Conservation (phyloP, 2,888 invertebrate genomes). For the Amphipoea oculea region DNA sequence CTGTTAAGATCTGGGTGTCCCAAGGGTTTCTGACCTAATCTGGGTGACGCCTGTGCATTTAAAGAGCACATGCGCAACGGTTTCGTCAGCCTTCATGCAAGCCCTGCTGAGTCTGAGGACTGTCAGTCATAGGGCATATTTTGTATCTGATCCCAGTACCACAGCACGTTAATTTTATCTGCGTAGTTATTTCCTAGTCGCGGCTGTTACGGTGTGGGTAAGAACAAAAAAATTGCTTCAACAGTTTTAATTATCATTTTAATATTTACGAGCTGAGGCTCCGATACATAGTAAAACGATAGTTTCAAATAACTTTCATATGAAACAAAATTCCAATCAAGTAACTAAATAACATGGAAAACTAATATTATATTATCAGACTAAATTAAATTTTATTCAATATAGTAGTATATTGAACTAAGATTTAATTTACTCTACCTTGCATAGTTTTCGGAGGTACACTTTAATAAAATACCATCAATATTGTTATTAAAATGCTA, state of each 20-base stretch:
- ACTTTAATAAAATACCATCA: slow-evolving; percentile 10
- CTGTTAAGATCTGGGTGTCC: neutral
- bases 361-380: neutral
- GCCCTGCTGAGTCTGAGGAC: neutral
- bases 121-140: neutral
- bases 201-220: neutral
- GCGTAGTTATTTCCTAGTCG: neutral
- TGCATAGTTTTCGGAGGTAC: neutral
- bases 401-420: neutral
- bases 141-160: neutral
- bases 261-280: neutral
- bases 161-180: neutral
- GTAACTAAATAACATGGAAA: slow-evolving; percentile 20
- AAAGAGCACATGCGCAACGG: neutral
- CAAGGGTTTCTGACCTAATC: neutral
- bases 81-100: neutral
- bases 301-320: neutral
- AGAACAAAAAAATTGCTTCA: neutral
- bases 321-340: slow-evolving; percentile 13
- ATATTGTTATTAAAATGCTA: slow-evolving; percentile 8
- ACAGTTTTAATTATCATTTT: neutral
- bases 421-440: neutral
- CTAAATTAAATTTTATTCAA: slow-evolving; percentile 24
- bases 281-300: neutral
- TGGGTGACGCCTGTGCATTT: neutral